Evolutionary conservation across 2,797 vertebrate genomes (phyloP).

Genomic region (Notoglanidium macrostoma): DNA sequence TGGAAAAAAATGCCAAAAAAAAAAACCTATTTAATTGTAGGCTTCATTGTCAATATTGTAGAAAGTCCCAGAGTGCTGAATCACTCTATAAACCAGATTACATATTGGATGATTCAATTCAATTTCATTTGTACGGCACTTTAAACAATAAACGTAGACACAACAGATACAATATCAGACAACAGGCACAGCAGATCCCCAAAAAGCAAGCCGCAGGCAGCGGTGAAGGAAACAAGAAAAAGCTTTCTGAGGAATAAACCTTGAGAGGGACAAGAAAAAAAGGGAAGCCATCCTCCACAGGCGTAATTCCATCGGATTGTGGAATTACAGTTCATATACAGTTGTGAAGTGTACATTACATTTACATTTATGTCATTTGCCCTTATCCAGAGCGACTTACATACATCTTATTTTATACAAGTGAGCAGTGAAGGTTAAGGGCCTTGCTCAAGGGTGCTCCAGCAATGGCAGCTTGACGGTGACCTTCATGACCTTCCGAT

Average conservation of each 20-base stretch:
- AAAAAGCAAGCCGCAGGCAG: not conserved
- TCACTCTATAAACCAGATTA: not conserved
- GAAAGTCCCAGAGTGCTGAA: not conserved
- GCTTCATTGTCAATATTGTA: not conserved
- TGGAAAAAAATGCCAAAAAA: not conserved
- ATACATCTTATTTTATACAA: too few relatives aligned
- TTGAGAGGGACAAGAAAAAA: too few relatives aligned
- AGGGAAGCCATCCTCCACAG: not conserved
- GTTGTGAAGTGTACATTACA: not conserved
- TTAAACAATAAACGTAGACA: too few relatives aligned
- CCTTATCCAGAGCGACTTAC: too few relatives aligned
- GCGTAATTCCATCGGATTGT: not conserved
- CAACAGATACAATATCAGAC: not conserved
- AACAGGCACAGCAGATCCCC: not conserved
- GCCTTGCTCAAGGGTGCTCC: too few relatives aligned
- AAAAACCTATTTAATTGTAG: not conserved
- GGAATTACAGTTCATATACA: not conserved
- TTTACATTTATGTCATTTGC: too few relatives aligned
- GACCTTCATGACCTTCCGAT: too few relatives aligned
- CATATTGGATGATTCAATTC: not conserved
- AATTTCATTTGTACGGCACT: too few relatives aligned
- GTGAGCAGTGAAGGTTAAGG: too few relatives aligned
- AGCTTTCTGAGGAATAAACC: not conserved
- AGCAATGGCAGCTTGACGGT: too few relatives aligned
- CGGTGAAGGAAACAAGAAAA: not conserved